phyloP scores from a whole-genome alignment of 2,888 invertebrate genomes.

The Apomyelois bistriatella region DNA sequence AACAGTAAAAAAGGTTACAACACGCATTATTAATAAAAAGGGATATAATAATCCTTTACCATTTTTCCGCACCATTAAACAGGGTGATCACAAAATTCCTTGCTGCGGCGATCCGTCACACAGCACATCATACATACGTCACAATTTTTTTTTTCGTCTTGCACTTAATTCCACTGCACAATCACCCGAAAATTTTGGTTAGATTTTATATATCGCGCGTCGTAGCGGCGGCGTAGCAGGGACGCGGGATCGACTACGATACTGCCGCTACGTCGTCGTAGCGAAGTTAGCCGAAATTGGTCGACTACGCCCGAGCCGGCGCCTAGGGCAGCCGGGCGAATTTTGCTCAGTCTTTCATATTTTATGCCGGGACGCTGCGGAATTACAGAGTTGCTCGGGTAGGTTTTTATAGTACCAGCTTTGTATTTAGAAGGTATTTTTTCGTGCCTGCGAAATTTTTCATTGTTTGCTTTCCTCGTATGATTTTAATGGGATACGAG shows the following conservation, averaged over 20 bases:
- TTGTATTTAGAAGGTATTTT: constrained; percentile 66
- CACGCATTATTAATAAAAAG: constrained; percentile 11
- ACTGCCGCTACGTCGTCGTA: constrained; percentile 72
- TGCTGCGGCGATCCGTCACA: constrained; percentile 43
- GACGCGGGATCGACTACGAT: constrained; percentile 44
- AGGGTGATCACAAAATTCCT: constrained; percentile 34
- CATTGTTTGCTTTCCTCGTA: constrained; percentile 64
- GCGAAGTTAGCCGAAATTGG: constrained; percentile 46
- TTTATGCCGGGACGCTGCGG: constrained; percentile 73
- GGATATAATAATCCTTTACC: constrained; percentile 46
- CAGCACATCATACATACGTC: constrained; percentile 55
- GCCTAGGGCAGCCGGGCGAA: constrained; percentile 52
- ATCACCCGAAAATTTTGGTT: constrained; percentile 48
- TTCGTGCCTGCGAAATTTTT: constrained; percentile 58
- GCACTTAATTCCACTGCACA: constrained; percentile 50
- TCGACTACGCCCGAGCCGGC: constrained; percentile 42
- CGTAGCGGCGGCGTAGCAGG: constrained; percentile 39
- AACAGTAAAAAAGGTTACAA: constrained; percentile 14
- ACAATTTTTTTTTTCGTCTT: constrained; percentile 32
- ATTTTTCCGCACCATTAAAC: constrained; percentile 69
- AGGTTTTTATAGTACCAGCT: constrained; percentile 72
- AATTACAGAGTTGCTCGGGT: constrained; percentile 75
- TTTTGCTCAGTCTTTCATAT: constrained; percentile 77
- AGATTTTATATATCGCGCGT: constrained; percentile 21
- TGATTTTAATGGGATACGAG: constrained; percentile 59